Evolutionary conservation across 2,797 vertebrate genomes (phyloP), one percentile per base, ranked within the genome.

Genomic region (Pampus argenteus): DNA sequence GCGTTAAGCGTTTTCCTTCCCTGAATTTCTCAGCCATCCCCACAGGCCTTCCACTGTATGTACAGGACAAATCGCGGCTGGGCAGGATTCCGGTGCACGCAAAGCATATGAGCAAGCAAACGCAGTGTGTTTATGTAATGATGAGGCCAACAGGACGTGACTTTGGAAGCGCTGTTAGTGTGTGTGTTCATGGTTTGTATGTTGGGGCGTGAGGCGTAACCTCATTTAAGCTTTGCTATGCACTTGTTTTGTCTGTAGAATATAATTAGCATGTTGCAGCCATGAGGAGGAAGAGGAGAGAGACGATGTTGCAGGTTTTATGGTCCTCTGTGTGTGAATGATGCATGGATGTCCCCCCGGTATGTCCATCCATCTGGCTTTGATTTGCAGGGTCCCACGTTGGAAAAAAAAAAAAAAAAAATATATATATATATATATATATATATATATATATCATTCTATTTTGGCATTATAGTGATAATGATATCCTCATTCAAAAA

Each of bases 371-470:
- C 81, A 66, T 88, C 70, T 75, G 91, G 86, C 73, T 92, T 86
- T 80, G 66, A 91, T 93, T 93, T 90, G 60, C 72, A 80, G 77
- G 42, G 74, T 88, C 76, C 72, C 71, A 42, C 64, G 47, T 60
- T 78, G 81, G 86, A 93, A n/a, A n/a, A n/a, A n/a, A n/a, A n/a
- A n/a, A n/a, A n/a, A n/a, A n/a, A n/a, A n/a, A n/a, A n/a, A n/a
- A n/a, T n/a, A n/a, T n/a, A n/a, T n/a, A n/a, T n/a, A n/a, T n/a
- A n/a, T n/a, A n/a, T n/a, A n/a, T n/a, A n/a, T n/a, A n/a, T n/a
- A n/a, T n/a, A n/a, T n/a, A n/a, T n/a, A n/a, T n/a, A n/a, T n/a
- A n/a, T n/a, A n/a, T n/a, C n/a, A n/a, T n/a, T n/a, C n/a, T n/a
- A n/a, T n/a, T n/a, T n/a, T n/a, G n/a, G n/a, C n/a, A n/a, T n/a